Evolutionary conservation across 2,797 vertebrate genomes (phyloP).

Genomic region (Hydrolagus colliei): DNA sequence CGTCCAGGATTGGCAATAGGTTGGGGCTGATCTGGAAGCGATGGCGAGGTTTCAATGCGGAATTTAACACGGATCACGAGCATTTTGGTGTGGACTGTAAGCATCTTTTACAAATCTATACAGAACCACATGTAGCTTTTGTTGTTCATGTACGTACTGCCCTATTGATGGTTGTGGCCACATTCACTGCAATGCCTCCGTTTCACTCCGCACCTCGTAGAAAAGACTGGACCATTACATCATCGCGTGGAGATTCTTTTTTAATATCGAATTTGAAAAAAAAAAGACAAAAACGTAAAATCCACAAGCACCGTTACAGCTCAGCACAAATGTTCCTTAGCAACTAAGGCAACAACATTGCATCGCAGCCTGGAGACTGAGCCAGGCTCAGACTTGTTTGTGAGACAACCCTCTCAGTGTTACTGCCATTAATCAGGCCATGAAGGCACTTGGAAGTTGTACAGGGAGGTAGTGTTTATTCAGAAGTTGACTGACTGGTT

Average conservation of each 20-base stretch:
- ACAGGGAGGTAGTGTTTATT: too few species aligned
- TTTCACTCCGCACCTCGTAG: too few species aligned
- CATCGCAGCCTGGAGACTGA: too few species aligned
- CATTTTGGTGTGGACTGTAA: slow-evolving; percentile 69
- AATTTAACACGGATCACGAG: slow-evolving; percentile 69
- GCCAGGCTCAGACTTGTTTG: too few species aligned
- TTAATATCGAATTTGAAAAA: neutral
- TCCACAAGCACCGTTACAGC: neutral
- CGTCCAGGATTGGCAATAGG: slow-evolving; percentile 51
- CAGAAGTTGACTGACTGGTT: too few species aligned
- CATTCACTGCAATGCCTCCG: neutral
- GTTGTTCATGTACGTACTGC: neutral
- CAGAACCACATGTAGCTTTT: neutral
- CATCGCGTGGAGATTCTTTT: neutral
- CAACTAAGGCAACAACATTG: neutral
- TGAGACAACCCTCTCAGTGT: too few species aligned
- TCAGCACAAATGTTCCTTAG: neutral
- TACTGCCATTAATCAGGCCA: too few species aligned
- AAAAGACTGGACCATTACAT: neutral
- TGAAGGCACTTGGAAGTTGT: too few species aligned
- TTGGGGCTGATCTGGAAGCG: slow-evolving; percentile 60
- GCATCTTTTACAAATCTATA: slow-evolving; percentile 32
- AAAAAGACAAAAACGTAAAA: neutral
- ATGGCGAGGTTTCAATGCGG: slow-evolving; percentile 63
- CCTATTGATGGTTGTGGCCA: neutral